These are phyloP conservation scores for Apodemus sylvaticus DNA, from an alignment of 2,113 vertebrate species.

Conservation along the genomic window DNA sequence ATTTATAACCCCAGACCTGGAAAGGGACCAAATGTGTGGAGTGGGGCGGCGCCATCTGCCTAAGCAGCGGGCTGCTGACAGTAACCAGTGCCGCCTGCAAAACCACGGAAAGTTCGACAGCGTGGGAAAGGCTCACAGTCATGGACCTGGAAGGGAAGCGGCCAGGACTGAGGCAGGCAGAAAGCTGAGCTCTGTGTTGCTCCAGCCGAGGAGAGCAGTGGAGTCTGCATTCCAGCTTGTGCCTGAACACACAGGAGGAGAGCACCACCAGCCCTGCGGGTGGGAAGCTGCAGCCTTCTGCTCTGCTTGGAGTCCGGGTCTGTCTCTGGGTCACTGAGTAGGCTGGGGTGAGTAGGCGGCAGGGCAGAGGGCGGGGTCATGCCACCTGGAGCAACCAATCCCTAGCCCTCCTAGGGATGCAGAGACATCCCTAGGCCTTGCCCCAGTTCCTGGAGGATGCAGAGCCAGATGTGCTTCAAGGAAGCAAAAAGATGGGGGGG, in stretches of 20 bases:
- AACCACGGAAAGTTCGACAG: background rate
- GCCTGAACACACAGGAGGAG: background rate
- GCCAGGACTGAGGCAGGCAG: background rate
- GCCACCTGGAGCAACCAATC: background rate
- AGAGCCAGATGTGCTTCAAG: background rate
- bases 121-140: background rate
- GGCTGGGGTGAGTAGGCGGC: background rate
- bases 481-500: fast-evolving
- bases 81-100: background rate
- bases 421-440: background rate
- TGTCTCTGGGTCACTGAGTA: background rate
- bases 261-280: background rate
- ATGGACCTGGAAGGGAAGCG: background rate
- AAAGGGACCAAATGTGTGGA: fast-evolving
- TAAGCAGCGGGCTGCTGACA: background rate
- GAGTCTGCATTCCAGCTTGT: background rate
- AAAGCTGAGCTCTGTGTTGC: background rate
- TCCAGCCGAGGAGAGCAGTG: background rate
- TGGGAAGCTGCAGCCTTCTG: background rate
- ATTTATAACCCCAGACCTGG: background rate
- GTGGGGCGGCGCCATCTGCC: background rate
- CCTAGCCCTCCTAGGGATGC: too few relatives aligned
- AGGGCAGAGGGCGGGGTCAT: background rate
- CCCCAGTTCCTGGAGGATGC: background rate
- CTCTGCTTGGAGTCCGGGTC: background rate